Base-by-base conservation (phyloP, 2,888 invertebrate genomes). In the Ptychoptera albimana region DNA sequence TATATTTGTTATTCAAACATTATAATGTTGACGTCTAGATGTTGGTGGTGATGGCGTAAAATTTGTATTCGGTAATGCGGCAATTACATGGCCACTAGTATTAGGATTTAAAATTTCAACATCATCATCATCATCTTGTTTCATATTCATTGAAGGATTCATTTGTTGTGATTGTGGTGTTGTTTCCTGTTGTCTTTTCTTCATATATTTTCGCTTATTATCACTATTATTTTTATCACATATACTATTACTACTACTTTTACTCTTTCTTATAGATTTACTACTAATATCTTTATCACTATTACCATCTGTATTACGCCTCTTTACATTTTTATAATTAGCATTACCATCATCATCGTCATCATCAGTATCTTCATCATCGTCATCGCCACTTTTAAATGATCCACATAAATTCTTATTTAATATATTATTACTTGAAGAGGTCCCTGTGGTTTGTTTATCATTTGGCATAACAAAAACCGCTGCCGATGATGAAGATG, bases 351-450 rank as follows among this genome's bases (percentile, higher is more conserved):
- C 49, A n/a, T 39, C 15, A 39, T 49, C 42, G 32, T 50, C 50
- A 39, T 49, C 50, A 30, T 45, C 43, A 42, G 52, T 47, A 36
- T 45, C 42, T 36, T 52, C 50, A 14, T 57, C 52, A 43, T 58
- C 57, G 45, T 56, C 57, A 46, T 57, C 60, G 45, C 59, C 61
- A 49, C 43, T 43, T 12, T 60, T 60, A 47, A 66, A 63, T 37
- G 64, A 64, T 46, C 64, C 65, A 53, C 64, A 60, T 54, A 64
- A 59, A 59, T 65, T 63, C 55, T 62, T 58, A 57, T 66, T 66
- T 40, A 66, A 54, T 49, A 66, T 59, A 53, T 66, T 66, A 53
- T 66, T 66, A 40, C 65, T 62, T 2, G 52, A 43, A 42, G 50
- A 45, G 31, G 46, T 42, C 31, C 38, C 41, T 42, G 36, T 15